Conservation (phyloP, 2,797 vertebrate genomes). For the Lutjanus argentimaculatus region DNA sequence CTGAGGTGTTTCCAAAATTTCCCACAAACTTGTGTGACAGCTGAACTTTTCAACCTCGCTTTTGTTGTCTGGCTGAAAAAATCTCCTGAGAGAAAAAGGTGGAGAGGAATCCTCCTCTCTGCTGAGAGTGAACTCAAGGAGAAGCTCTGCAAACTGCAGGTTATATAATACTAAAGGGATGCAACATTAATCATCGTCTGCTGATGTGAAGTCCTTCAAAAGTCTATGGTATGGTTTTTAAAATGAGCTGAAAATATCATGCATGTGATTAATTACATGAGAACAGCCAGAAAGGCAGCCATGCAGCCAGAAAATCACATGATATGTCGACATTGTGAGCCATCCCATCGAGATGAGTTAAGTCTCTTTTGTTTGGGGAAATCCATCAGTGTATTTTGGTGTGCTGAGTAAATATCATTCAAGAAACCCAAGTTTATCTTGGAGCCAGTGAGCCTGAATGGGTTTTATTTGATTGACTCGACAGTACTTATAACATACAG, state of each 20-base stretch:
- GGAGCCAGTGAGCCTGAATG: conserved; percentile 45
- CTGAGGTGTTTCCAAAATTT: conserved; percentile 52
- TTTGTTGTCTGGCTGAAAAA: conserved; percentile 56
- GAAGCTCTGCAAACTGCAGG: conserved; percentile 50
- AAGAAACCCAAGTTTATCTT: conserved; percentile 59
- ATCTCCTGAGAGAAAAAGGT: conserved; percentile 57
- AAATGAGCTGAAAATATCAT: conserved; percentile 64
- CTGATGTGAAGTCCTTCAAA: conserved; percentile 58
- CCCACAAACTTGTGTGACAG: conserved; percentile 50
- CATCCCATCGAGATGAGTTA: conserved; percentile 43
- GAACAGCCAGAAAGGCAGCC: conserved; percentile 37
- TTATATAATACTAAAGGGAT: conserved; percentile 70
- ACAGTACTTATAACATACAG: conserved; percentile 24
- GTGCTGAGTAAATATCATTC: conserved; percentile 42
- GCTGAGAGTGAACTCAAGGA: conserved; percentile 52
- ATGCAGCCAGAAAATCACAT: conserved; percentile 54
- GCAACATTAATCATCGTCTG: conserved; percentile 64
- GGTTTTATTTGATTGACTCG: conserved; percentile 38
- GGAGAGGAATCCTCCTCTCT: conserved; percentile 43
- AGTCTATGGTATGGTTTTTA: conserved; percentile 52
- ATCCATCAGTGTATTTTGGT: conserved; percentile 48
- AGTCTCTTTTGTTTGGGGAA: conserved; percentile 48
- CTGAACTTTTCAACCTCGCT: conserved; percentile 66
- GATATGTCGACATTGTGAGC: conserved; percentile 42
- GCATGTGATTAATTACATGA: conserved; percentile 67